Percentiles rank a stretch among this genome's conserved stretches.
Conservation (phyloP, 2,888 invertebrate genomes). For the Scaeva pyrastri region DNA sequence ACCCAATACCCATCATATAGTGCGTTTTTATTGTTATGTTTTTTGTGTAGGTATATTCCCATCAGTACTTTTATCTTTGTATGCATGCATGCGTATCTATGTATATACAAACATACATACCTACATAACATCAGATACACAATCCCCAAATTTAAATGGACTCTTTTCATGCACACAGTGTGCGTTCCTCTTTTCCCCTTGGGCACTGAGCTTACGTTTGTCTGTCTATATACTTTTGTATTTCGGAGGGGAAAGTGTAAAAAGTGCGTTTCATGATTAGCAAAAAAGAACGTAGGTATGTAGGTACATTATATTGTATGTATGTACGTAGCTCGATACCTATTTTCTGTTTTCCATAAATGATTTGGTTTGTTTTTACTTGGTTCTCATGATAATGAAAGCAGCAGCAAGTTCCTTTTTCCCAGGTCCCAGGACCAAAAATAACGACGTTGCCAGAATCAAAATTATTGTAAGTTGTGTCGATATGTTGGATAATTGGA, state of each 20-base stretch:
- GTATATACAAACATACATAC: slow-evolving; percentile 62
- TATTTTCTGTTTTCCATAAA: slow-evolving; percentile 10
- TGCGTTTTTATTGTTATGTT: slow-evolving; percentile 65
- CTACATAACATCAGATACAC: slow-evolving; percentile 55
- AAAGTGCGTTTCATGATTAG: slow-evolving; percentile 71
- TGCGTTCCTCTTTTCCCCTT: slow-evolving; percentile 43
- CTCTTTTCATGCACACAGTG: slow-evolving; percentile 54
- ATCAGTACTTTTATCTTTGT: slow-evolving; percentile 37
- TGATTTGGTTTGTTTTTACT: slow-evolving; percentile 42
- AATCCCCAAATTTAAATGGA: slow-evolving; percentile 52
- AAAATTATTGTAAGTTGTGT: too few relatives aligned
- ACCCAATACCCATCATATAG: slow-evolving; percentile 38
- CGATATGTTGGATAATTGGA: too few relatives aligned
- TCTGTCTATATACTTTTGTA: background rate
- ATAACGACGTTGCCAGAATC: slow-evolving; percentile 5
- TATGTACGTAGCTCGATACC: background rate
- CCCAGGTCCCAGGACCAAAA: slow-evolving; percentile 15
- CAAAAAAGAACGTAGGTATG: slow-evolving; percentile 41
- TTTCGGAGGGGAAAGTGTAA: slow-evolving; percentile 46
- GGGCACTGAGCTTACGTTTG: background rate
- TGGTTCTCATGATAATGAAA: slow-evolving; percentile 5
- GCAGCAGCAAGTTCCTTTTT: slow-evolving; percentile 2
- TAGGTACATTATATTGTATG: too few relatives aligned
- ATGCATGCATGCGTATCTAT: slow-evolving; percentile 58
- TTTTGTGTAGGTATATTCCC: background rate